Base-by-base conservation (phyloP, 2,888 invertebrate species). In the Drosophila colorata region DNA sequence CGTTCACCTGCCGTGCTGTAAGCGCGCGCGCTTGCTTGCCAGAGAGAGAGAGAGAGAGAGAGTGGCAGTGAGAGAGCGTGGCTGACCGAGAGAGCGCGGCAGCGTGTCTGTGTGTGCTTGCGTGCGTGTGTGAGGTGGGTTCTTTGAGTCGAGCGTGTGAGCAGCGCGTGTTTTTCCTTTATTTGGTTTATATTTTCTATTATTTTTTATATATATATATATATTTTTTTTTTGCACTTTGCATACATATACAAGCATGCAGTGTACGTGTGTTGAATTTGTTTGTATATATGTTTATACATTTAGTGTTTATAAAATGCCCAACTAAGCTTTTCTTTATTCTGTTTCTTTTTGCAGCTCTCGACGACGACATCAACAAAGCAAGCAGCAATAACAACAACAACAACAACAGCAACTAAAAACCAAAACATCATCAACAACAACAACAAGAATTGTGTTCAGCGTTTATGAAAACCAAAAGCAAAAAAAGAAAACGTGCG, bases 1-100 rank as follows among this genome's bases (percentile, higher is more conserved):
- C 81, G 81, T 82, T 82, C 82, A 82, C 87, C 82, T 87, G 87
- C 78, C 69, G 60, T 66, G 60, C 51, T 46, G 18, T 41, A 61
- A 58, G 46, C 37, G 53, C 38, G 52, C 25, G 53, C 23, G 47
- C 33, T 33, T 47, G 55, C 46, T 56, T 44, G 28, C 28, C 25
- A n/a, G 18, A 11, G 20, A 41, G 40, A 35, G 28, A 14, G 38
- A 37, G 33, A 11, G 38, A 35, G 48, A 60, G 43, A 23, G 31
- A 40, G 52, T 9, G 37, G 47, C 56, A 43, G 46, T 63, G 57
- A 13, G 28, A 35, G 25, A 35, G 31, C 23, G 18, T 4, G 28
- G 28, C 25, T 25, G 7, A 25, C 8, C 9, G 8, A 31, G 49
- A 16, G 33, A 64, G 64, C 14, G 13, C 25, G 38, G 33, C 23